Percentiles rank a stretch among this genome's conserved stretches.
Evolutionary conservation across 2,113 vertebrate species (phyloP).

Genomic region (Chinchilla lanigera): DNA sequence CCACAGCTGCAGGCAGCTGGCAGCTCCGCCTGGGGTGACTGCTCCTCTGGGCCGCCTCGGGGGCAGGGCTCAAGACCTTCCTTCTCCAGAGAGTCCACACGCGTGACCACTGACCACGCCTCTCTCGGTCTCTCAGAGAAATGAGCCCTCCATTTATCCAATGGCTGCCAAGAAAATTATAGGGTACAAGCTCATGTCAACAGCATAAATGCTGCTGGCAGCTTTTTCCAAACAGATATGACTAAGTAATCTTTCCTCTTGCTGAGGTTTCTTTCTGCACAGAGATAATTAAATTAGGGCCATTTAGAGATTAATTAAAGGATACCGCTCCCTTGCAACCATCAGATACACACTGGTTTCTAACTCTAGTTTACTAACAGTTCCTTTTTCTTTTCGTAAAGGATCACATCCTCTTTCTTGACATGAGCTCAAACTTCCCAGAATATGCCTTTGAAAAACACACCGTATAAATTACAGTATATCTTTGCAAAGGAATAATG

Average conservation of each 20-base stretch:
- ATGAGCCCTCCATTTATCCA: not conserved
- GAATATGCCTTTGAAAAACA: conserved; percentile 51
- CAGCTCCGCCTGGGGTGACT: not conserved
- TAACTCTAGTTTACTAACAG: not conserved
- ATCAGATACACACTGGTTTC: conserved; percentile 62
- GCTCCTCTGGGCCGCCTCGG: not conserved
- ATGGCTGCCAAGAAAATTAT: conserved; percentile 34
- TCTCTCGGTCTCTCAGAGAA: not conserved
- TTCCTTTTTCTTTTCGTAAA: conserved; percentile 9
- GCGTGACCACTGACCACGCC: not conserved
- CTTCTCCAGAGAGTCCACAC: not conserved
- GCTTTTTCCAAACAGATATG: not conserved
- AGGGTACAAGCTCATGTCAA: not conserved
- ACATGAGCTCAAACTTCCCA: not conserved
- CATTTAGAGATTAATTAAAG: conserved; percentile 48
- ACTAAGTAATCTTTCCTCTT: not conserved
- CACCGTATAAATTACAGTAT: not conserved
- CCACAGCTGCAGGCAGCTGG: not conserved
- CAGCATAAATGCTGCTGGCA: not conserved
- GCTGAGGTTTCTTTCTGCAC: not conserved
- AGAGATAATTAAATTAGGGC: conserved; percentile 17
- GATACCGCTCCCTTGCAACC: conserved; percentile 74
- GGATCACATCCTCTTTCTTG: conserved; percentile 64
- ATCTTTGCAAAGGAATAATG: not conserved
- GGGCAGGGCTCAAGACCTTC: not conserved